Conservation (phyloP, 2,888 invertebrate species). For the Drosophila crucigera region DNA sequence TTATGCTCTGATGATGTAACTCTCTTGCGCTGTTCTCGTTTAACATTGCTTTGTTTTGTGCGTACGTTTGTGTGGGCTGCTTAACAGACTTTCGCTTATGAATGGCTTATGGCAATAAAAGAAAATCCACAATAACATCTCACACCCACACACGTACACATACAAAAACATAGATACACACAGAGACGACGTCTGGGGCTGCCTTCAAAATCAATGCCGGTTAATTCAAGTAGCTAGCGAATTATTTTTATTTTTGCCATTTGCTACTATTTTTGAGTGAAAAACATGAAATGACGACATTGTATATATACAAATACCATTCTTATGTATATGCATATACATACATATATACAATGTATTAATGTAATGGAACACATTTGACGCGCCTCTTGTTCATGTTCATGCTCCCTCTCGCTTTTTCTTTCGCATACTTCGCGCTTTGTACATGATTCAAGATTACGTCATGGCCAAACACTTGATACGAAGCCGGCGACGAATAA, state of each 20-base stretch:
- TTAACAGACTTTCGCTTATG: slow-evolving; percentile 58
- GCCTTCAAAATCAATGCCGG: slow-evolving; percentile 77
- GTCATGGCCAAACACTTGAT: slow-evolving; percentile 72
- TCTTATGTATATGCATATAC: neutral
- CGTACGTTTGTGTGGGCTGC: slow-evolving; percentile 28
- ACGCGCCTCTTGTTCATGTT: slow-evolving; percentile 50
- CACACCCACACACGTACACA: slow-evolving; percentile 24
- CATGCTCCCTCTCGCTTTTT: slow-evolving; percentile 1
- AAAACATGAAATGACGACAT: slow-evolving; percentile 35
- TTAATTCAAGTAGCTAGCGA: slow-evolving; percentile 60
- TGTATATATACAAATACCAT: slow-evolving; percentile 6
- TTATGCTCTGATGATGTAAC: slow-evolving; percentile 38
- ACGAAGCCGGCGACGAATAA: slow-evolving; percentile 50
- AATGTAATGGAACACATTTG: slow-evolving; percentile 23
- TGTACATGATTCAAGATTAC: slow-evolving; percentile 58
- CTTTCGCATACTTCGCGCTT: slow-evolving; percentile 11
- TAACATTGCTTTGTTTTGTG: slow-evolving; percentile 10
- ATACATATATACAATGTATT: slow-evolving; percentile 2
- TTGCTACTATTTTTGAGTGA: slow-evolving; percentile 35
- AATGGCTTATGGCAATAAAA: slow-evolving; percentile 40
- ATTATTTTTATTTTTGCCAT: slow-evolving; percentile 41
- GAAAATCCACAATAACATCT: slow-evolving; percentile 36
- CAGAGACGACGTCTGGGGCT: slow-evolving; percentile 37
- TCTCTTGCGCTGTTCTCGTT: slow-evolving; percentile 32
- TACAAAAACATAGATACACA: neutral